A percentile compares a stretch with the other conserved stretches of the same genome.
These are phyloP conservation scores for Craseonycteris thonglongyai DNA, from an alignment of 2,113 vertebrate species.

Conservation along the genomic window DNA sequence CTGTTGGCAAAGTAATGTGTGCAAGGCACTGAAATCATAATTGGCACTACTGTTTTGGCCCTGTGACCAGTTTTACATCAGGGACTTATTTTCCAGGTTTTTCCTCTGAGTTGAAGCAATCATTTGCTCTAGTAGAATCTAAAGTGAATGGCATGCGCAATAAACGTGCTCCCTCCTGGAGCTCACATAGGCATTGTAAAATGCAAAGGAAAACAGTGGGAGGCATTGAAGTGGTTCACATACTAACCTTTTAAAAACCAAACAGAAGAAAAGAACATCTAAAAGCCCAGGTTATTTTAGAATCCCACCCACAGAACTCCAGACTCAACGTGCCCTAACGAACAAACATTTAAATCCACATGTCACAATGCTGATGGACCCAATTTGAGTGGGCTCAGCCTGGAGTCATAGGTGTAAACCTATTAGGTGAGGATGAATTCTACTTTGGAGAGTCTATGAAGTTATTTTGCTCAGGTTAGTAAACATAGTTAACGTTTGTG, in stretches of 20 bases:
- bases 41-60: conserved; percentile 85
- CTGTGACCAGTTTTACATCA: conserved; percentile 77
- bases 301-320: not conserved
- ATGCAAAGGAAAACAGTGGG: conserved; percentile 72
- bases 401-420: not conserved
- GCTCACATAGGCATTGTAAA: conserved; percentile 75
- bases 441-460: not conserved
- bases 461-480: not conserved
- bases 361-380: not conserved
- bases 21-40: conserved; percentile 78
- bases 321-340: not conserved
- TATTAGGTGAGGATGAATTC: not conserved
- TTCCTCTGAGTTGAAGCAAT: conserved; percentile 73
- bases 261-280: conserved; percentile 54
- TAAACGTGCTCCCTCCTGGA: conserved; percentile 71
- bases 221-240: conserved; percentile 75
- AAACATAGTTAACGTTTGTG: not conserved
- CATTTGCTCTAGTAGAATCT: conserved; percentile 76
- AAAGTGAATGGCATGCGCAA: conserved; percentile 76
- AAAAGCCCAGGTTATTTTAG: not conserved
- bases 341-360: not conserved
- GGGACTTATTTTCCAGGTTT: conserved; percentile 82
- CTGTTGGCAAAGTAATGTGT: conserved; percentile 68
- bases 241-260: conserved; percentile 66
- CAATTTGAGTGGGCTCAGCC: not conserved